Percentiles rank a stretch among this genome's conserved stretches.
These are phyloP conservation scores for Spilarctia lutea DNA, from an alignment of 2,888 invertebrate genomes.

Conservation along the genomic window DNA sequence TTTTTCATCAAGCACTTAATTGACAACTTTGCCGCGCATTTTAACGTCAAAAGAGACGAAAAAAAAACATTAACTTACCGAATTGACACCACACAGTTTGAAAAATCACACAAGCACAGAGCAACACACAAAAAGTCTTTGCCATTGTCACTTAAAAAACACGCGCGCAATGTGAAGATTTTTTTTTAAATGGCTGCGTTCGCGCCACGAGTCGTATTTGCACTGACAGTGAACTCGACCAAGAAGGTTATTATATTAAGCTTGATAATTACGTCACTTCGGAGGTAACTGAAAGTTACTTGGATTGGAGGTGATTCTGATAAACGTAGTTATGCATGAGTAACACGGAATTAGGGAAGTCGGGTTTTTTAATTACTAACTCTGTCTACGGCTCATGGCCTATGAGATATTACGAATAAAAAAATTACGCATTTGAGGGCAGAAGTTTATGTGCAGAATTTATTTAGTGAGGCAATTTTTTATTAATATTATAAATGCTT, in stretches of 20 bases:
- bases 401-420: not conserved
- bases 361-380: slow-evolving; percentile 15
- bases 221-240: slow-evolving; percentile 18
- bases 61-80: slow-evolving; percentile 61
- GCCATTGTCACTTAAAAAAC: slow-evolving; percentile 56
- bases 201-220: slow-evolving; percentile 1
- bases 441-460: no score
- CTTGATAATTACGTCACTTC: slow-evolving; percentile 20
- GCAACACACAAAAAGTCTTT: slow-evolving; percentile 46
- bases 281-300: slow-evolving; percentile 20
- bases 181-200: slow-evolving; percentile 8
- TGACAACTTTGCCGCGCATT: not conserved
- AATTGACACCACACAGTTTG: slow-evolving; percentile 66
- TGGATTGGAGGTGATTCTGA: slow-evolving; percentile 17
- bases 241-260: slow-evolving; percentile 16
- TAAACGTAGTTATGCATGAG: slow-evolving; percentile 13
- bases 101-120: slow-evolving; percentile 68
- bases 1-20: not conserved
- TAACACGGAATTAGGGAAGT: slow-evolving; percentile 20
- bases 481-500: no score
- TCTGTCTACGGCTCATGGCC: not conserved
- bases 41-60: not conserved
- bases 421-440: no score
- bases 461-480: no score
- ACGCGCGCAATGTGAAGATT: slow-evolving; percentile 16